Base-by-base conservation (phyloP, 2,113 vertebrate genomes). In the Colius striatus region DNA sequence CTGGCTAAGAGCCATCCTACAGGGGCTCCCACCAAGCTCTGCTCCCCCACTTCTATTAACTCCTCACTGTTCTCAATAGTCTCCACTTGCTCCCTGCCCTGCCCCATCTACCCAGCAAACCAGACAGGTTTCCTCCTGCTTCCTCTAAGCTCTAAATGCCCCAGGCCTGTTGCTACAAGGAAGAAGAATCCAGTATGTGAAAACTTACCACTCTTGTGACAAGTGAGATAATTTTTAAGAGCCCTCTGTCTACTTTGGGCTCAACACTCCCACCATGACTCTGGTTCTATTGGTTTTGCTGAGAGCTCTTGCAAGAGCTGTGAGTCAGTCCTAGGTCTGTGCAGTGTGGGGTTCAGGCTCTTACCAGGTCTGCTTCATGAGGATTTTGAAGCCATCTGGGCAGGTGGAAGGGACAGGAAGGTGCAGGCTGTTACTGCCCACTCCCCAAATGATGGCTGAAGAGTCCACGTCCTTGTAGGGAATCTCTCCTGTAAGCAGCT, bases 351-450 rank as follows among this genome's bases (percentile, higher is more conserved):
- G 76, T 51, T 74, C n/a, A 55, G 58, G 55, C 38, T 91, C 98
- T 98, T 98, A 99, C 99, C 99, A 99, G 26, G 99, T 99, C 96
- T 99, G 99, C 95, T 99, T 99, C 99, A 99, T 99, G 90, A 99
- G 99, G 97, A 99, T 99, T 97, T 99, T 99, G 98, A 99, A 99
- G 87, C 99, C 99, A 53, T 99, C 99, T 1, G 99, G 99, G 95
- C 99, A 99, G 36, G 99, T 99, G 68, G 99, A 99, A 80, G 99
- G 99, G 79, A 99, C 99, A 1, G 99, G 99, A 85, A 99, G 99
- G 95, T 99, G 99, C 12, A 99, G 98, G 94, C 99, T 99, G 95
- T 99, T 99, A 95, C 99, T 99, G 84, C 99, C 99, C 27, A 99
- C 99, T 22, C 99, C 99, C 99, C 99, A 99, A 50, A 99, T 99